A percentile compares a stretch with the other conserved stretches of the same genome.
These are phyloP conservation scores for Scaptomyza montana DNA, from an alignment of 1,140 invertebrate species.

Conservation along the genomic window DNA sequence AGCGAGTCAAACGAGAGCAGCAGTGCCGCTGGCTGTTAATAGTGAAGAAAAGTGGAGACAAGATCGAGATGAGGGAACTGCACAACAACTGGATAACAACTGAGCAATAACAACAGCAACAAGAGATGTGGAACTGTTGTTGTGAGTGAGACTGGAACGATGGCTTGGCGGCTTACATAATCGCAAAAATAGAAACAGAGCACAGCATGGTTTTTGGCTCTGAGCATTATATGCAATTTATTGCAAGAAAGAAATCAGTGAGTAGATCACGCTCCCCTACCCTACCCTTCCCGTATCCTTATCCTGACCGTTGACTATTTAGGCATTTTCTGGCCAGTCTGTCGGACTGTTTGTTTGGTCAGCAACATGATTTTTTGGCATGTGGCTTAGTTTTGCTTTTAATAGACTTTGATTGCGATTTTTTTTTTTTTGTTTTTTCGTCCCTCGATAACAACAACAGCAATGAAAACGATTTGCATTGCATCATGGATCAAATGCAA, in stretches of 20 bases:
- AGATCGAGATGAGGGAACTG: slow-evolving; percentile 18
- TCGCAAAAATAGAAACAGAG: slow-evolving; percentile 52
- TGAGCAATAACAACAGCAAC: not conserved
- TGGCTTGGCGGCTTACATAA: slow-evolving; percentile 56
- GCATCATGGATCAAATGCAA: slow-evolving; percentile 50
- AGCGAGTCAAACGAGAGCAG: slow-evolving; percentile 54
- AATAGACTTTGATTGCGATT: slow-evolving; percentile 64
- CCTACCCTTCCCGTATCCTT: not conserved
- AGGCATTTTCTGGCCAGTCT: slow-evolving; percentile 15
- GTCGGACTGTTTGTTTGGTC: slow-evolving; percentile 38
- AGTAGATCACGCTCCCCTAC: slow-evolving; percentile 18
- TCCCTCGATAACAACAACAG: slow-evolving; percentile 36
- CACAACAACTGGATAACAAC: slow-evolving; percentile 24
- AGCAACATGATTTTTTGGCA: slow-evolving; percentile 70
- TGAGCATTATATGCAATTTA: slow-evolving; percentile 49
- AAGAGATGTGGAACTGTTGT: not conserved
- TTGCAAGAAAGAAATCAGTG: slow-evolving; percentile 51
- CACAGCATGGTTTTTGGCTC: slow-evolving; percentile 4
- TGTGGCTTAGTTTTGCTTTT: slow-evolving; percentile 77
- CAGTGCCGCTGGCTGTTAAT: slow-evolving; percentile 12
- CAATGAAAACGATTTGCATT: slow-evolving; percentile 69
- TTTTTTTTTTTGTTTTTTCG: slow-evolving; percentile 47
- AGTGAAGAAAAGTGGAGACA: slow-evolving; percentile 32
- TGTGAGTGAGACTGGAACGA: slow-evolving; percentile 34
- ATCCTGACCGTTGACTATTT: slow-evolving; percentile 18